phyloP scores from a whole-genome alignment of 2,113 vertebrate genomes.

The Labeo catla region DNA sequence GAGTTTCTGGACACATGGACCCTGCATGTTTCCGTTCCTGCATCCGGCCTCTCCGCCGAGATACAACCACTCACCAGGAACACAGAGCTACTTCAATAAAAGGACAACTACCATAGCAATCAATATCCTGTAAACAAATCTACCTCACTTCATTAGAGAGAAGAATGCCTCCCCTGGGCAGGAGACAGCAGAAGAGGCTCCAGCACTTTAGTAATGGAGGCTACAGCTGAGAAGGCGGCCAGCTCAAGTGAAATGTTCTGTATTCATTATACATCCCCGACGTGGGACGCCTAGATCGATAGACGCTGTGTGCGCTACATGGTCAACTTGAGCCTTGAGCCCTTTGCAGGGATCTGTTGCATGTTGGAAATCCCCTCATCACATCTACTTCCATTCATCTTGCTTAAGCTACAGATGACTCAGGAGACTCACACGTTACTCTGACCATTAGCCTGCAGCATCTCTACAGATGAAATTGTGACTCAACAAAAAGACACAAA shows the following conservation, averaged over 20 bases:
- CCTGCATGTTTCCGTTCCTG: constrained; percentile 66
- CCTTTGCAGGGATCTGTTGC: constrained; percentile 13
- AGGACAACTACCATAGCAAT: constrained; percentile 23
- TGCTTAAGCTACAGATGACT: constrained; percentile 18
- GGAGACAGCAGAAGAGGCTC: background rate
- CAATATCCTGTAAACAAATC: constrained; percentile 42
- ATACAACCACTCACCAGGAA: constrained; percentile 7
- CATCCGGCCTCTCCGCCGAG: constrained; percentile 20
- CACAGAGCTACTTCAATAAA: background rate
- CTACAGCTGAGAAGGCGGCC: background rate
- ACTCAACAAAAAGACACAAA: background rate
- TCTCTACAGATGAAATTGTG: constrained; percentile 1
- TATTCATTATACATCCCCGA: constrained; percentile 22
- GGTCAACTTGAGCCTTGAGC: constrained; percentile 14
- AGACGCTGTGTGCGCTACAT: background rate
- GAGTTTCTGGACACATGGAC: constrained; percentile 65
- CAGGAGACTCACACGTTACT: background rate
- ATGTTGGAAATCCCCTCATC: constrained; percentile 22
- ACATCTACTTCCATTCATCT: constrained; percentile 11
- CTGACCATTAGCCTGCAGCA: constrained; percentile 7
- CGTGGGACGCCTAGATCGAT: background rate
- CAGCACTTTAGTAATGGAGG: constrained; percentile 28
- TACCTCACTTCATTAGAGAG: constrained; percentile 54
- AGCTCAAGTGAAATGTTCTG: constrained; percentile 9
- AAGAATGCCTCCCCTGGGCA: constrained; percentile 39